Conservation (phyloP, 2,113 vertebrate genomes). For the Gobiocypris rarus region DNA sequence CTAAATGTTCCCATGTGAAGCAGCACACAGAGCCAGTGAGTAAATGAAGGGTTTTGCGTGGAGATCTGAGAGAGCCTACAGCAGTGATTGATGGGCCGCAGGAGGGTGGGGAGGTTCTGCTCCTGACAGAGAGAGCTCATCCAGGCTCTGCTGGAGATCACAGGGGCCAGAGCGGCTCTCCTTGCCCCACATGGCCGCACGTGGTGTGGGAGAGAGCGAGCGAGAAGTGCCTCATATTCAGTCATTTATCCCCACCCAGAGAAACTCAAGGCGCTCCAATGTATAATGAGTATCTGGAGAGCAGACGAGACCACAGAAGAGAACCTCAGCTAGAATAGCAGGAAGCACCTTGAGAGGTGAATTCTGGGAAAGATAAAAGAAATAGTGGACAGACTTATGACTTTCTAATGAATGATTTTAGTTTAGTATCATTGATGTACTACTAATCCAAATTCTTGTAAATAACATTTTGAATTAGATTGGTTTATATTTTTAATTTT, state of each 20-base stretch:
- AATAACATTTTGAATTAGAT: not conserved
- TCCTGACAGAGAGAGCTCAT: slow-evolving; percentile 69
- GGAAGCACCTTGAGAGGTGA: slow-evolving; percentile 63
- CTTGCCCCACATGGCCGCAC: slow-evolving; percentile 38
- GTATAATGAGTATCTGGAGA: slow-evolving; percentile 28
- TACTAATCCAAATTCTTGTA: not conserved
- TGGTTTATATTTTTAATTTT: too few species aligned
- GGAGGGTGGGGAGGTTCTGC: slow-evolving; percentile 73
- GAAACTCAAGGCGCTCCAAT: slow-evolving; percentile 15
- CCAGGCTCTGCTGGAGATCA: slow-evolving; percentile 62
- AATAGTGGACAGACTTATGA: not conserved
- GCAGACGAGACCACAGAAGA: slow-evolving; percentile 10
- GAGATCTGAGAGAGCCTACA: slow-evolving; percentile 70
- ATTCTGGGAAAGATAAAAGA: not conserved
- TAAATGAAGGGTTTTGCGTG: slow-evolving; percentile 60
- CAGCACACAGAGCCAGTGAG: slow-evolving; percentile 49
- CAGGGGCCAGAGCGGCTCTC: slow-evolving; percentile 43
- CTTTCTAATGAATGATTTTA: not conserved
- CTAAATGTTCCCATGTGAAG: slow-evolving; percentile 80
- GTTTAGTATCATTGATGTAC: not conserved
- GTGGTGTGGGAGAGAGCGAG: slow-evolving; percentile 20
- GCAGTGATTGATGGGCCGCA: slow-evolving; percentile 78
- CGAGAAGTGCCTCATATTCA: slow-evolving; percentile 39
- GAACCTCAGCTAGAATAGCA: slow-evolving; percentile 54
- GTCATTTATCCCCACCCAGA: slow-evolving; percentile 34